phyloP scores from a whole-genome alignment of 2,888 invertebrate genomes.

The Dexiosoma caninum region DNA sequence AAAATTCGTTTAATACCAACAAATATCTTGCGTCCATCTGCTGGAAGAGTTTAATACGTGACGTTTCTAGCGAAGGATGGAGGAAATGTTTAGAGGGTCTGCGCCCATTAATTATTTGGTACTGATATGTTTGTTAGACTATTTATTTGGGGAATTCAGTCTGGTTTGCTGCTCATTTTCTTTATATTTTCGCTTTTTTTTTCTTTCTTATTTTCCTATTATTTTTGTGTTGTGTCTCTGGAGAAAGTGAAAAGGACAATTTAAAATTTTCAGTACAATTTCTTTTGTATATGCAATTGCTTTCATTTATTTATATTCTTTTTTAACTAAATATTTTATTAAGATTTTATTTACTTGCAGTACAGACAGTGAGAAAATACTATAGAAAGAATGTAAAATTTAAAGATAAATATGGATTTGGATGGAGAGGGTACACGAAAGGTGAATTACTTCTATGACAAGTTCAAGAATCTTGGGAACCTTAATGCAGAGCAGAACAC shows the following conservation, averaged over 20 bases:
- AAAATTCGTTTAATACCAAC: too few species aligned
- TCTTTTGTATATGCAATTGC: constrained; percentile 5
- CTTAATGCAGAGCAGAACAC: background rate
- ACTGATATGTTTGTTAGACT: background rate
- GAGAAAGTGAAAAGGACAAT: constrained; percentile 55
- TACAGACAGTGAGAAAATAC: background rate
- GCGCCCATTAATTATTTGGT: too few species aligned
- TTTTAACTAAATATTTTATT: constrained; percentile 16
- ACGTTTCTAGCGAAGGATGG: too few species aligned
- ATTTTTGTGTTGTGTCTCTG: constrained; percentile 29
- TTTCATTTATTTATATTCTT: background rate
- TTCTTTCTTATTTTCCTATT: background rate
- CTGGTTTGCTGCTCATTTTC: constrained; percentile 53
- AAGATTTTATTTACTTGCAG: constrained; percentile 43
- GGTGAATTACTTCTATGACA: constrained; percentile 17
- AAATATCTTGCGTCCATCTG: background rate
- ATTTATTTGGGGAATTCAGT: constrained; percentile 45
- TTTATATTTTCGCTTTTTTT: constrained; percentile 10
- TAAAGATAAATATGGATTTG: background rate
- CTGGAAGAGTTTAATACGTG: background rate
- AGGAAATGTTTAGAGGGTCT: too few species aligned
- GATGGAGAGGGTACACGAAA: background rate
- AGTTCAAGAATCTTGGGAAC: background rate
- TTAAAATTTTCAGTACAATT: constrained; percentile 52
- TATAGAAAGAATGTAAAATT: constrained; percentile 28